Evolutionary conservation across 2,888 invertebrate species (phyloP).

Genomic region (Muschampia plurimacula): DNA sequence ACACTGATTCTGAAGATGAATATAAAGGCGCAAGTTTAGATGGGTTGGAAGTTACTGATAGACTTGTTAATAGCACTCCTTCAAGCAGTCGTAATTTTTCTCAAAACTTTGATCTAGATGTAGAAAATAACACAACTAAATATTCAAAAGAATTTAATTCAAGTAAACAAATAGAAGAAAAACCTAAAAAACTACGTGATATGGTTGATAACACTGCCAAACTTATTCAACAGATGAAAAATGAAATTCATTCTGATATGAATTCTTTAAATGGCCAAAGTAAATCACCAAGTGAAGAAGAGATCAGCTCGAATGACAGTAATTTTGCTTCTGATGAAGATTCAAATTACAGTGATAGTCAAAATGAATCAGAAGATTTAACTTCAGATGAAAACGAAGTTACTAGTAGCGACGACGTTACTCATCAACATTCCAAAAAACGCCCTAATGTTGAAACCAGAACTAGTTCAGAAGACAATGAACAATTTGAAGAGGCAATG

Average conservation of each 20-base stretch:
- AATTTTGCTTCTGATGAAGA: conserved; percentile 70
- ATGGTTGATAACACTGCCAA: conserved; percentile 87
- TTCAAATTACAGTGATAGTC: conserved; percentile 77
- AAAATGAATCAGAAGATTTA: conserved; percentile 70
- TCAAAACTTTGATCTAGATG: conserved; percentile 11
- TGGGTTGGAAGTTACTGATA: not conserved
- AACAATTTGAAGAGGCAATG: conserved; percentile 80
- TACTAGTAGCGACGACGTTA: conserved; percentile 58
- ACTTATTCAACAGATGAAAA: conserved; percentile 88
- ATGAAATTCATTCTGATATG: conserved; percentile 87
- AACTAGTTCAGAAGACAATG: conserved; percentile 80
- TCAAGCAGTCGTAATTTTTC: conserved; percentile 13
- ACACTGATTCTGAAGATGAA: conserved; percentile 19
- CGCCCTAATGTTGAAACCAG: conserved; percentile 47
- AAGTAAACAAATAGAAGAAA: conserved; percentile 54
- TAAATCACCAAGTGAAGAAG: conserved; percentile 79
- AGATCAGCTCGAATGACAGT: conserved; percentile 62
- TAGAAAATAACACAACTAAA: not conserved
- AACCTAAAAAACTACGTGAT: conserved; percentile 74
- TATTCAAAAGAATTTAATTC: not conserved
- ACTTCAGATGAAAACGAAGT: conserved; percentile 70
- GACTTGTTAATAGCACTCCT: not conserved
- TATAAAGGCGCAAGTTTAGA: conserved; percentile 17
- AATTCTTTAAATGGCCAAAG: conserved; percentile 78
- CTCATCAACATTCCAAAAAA: conserved; percentile 36